Evolutionary conservation across 1,140 invertebrate genomes (phyloP).

Genomic region (Drosophila seguyi): DNA sequence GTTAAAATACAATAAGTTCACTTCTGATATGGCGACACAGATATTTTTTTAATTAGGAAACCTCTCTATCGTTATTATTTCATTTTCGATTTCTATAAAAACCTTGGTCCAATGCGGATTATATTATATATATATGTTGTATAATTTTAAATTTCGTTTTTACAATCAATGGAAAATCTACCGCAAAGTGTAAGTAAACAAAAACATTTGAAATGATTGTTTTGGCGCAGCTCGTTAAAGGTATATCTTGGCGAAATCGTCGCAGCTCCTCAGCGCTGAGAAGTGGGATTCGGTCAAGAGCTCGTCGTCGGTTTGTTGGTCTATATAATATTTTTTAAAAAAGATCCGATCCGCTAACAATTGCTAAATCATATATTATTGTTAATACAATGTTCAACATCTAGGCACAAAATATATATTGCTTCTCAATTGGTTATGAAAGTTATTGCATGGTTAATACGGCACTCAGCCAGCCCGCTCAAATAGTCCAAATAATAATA

Average conservation of each 20-base stretch:
- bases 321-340: neutral
- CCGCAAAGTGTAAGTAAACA: conserved; percentile 40
- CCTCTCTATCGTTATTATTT: conserved; percentile 39
- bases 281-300: conserved; percentile 59
- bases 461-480: conserved; percentile 12
- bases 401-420: conserved; percentile 83
- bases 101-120: conserved; percentile 66
- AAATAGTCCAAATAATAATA: conserved; percentile 55
- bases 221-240: conserved; percentile 28
- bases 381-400: conserved; percentile 83
- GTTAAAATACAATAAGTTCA: conserved; percentile 70
- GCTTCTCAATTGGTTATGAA: conserved; percentile 67
- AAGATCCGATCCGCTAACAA: conserved; percentile 35
- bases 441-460: conserved; percentile 51
- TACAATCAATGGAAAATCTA: conserved; percentile 46
- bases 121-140: neutral
- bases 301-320: neutral
- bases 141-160: conserved; percentile 33
- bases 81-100: conserved; percentile 41
- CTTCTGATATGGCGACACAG: conserved; percentile 77
- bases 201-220: conserved; percentile 42
- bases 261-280: conserved; percentile 64
- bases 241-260: conserved; percentile 47
- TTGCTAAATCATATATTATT: conserved; percentile 63
- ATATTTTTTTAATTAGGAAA: conserved; percentile 61